Percentiles rank a stretch among this genome's conserved stretches.
Conservation (phyloP, 2,888 invertebrate genomes). For the Rotaria socialis region DNA sequence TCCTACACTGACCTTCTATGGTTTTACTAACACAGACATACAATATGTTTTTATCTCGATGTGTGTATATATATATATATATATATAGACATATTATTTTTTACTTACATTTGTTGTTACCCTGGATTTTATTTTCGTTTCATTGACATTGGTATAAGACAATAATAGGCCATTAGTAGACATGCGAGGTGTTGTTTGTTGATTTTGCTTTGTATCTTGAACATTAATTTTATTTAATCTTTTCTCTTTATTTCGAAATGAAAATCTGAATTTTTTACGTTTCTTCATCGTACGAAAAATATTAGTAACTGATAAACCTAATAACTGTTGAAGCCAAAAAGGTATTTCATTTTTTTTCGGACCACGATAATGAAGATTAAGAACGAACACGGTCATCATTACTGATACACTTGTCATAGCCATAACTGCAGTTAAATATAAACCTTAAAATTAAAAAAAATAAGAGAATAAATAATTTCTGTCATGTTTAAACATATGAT, state of each 20-base stretch:
- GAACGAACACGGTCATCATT: slow-evolving; percentile 63
- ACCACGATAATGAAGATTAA: slow-evolving; percentile 65
- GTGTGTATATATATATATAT: too few relatives aligned
- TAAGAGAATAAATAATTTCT: too few relatives aligned
- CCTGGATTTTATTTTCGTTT: not conserved
- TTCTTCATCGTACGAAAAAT: not conserved
- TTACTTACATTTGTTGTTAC: not conserved
- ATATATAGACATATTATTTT: too few relatives aligned
- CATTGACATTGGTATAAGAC: not conserved
- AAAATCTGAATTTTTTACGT: not conserved
- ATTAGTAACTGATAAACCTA: slow-evolving; percentile 50
- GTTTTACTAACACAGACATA: too few relatives aligned
- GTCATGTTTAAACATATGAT: too few relatives aligned
- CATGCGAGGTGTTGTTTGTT: not conserved
- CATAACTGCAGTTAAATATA: slow-evolving; percentile 65
- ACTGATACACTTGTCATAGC: slow-evolving; percentile 64
- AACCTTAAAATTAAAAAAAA: slow-evolving; percentile 56
- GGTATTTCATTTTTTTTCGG: slow-evolving; percentile 62
- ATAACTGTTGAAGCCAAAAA: slow-evolving; percentile 58
- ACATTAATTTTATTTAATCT: not conserved
- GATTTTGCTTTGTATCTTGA: not conserved
- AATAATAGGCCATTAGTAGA: not conserved
- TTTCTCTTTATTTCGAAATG: not conserved
- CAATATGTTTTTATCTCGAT: too few relatives aligned
- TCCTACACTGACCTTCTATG: too few relatives aligned